phyloP scores from a whole-genome alignment of 2,888 invertebrate species.

The Drosophila melanosoma region DNA sequence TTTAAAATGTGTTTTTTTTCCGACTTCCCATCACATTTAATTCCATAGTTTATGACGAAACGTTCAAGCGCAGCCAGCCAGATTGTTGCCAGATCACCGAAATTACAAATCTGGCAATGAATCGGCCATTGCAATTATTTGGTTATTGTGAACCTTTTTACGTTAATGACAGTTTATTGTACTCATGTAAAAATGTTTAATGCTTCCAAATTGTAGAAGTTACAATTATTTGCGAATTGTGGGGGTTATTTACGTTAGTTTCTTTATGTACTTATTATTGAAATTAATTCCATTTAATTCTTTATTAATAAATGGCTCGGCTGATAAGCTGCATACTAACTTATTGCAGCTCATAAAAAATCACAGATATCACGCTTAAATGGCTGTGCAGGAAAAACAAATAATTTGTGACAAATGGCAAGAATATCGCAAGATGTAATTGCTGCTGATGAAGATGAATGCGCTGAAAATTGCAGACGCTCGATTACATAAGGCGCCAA shows the following conservation, averaged over 20 bases:
- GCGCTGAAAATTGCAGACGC: conserved; percentile 45
- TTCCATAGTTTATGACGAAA: conserved; percentile 1
- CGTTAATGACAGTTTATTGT: neutral
- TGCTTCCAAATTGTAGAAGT: neutral
- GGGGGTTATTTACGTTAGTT: neutral
- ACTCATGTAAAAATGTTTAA: neutral
- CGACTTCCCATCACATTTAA: neutral
- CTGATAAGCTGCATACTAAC: conserved; percentile 27
- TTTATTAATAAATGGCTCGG: neutral
- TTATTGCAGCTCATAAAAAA: conserved; percentile 22
- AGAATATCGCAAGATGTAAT: conserved; percentile 64
- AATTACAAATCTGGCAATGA: conserved; percentile 3
- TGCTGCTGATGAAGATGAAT: conserved; percentile 69
- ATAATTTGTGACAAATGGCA: conserved; percentile 48
- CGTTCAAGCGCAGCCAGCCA: neutral
- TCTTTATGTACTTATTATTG: neutral
- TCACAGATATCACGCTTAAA: conserved; percentile 55
- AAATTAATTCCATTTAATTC: neutral
- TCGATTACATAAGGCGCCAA: conserved; percentile 75
- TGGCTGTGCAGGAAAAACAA: conserved; percentile 48
- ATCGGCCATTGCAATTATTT: neutral
- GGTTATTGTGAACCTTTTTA: neutral
- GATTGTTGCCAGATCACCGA: neutral
- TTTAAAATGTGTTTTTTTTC: neutral
- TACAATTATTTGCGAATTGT: neutral